Evolutionary conservation across 2,113 vertebrate species (phyloP).

Genomic region (Paradisaea rubra): DNA sequence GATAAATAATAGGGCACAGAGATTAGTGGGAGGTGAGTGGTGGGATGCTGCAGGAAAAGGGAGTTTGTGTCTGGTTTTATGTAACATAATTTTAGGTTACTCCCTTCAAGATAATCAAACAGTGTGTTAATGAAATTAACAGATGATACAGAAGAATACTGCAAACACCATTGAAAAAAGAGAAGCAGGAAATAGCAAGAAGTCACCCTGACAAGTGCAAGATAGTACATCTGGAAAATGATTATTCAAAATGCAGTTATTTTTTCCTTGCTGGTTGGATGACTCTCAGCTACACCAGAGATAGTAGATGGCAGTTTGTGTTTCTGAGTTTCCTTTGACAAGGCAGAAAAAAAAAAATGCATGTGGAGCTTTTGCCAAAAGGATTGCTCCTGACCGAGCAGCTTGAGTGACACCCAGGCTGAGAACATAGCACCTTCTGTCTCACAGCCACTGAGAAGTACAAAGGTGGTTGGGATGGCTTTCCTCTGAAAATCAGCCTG

Average conservation of each 20-base stretch:
- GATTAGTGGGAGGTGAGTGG: neutral
- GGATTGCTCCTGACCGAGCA: neutral
- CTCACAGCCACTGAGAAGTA: neutral
- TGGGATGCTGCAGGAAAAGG: conserved; percentile 11
- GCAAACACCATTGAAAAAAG: conserved; percentile 10
- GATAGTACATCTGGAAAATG: conserved; percentile 26
- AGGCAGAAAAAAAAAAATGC: neutral
- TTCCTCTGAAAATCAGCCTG: neutral
- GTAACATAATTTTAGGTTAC: conserved; percentile 4
- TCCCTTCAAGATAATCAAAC: conserved; percentile 1
- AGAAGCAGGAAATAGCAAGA: conserved; percentile 39
- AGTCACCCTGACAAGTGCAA: conserved; percentile 15
- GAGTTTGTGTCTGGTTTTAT: conserved; percentile 3
- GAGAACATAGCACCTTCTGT: neutral
- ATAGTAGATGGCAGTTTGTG: neutral
- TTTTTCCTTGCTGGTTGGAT: neutral
- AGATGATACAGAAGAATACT: conserved; percentile 38
- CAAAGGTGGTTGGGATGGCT: neutral
- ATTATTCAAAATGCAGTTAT: conserved; percentile 20
- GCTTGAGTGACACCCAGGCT: neutral
- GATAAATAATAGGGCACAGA: neutral
- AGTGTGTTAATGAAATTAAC: conserved; percentile 53
- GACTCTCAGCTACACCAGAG: neutral
- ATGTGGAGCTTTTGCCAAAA: neutral
- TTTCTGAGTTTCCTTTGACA: neutral